Base-by-base conservation (phyloP, 2,888 invertebrate genomes). In the Melanchra persicariae region DNA sequence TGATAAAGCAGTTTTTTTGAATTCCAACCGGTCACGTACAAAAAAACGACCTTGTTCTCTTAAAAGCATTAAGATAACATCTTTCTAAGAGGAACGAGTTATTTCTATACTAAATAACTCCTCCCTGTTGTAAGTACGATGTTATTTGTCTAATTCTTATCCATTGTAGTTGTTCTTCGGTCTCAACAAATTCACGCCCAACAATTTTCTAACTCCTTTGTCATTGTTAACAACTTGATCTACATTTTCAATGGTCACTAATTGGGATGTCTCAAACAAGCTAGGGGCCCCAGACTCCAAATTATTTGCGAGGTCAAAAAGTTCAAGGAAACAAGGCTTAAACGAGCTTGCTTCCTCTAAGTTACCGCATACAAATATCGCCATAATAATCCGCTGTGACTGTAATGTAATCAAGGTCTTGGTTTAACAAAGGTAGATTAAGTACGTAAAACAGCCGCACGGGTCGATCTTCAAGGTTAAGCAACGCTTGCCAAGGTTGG, bases 311-410 rank as follows among this genome's bases (percentile, higher is more conserved):
- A 85, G 84, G 79, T 83, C 74, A 82, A 62, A 66, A 69, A 71
- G 85, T 81, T 85, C 84, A 84, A 82, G 85, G 84, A 81, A 77
- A 83, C 62, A 40, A 67, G 52, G 70, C 76, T 74, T 61, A 66
- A 75, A 69, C 66, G 45, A 60, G 74, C 70, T 63, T 54, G 75
- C 72, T 84, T 84, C 84, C 85, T 83, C 77, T 75, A 76, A 51
- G 77, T 76, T 75, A 74, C 73, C 57, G 81, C 70, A 76, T 64
- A 70, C 60, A 73, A 67, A 78, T 79, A 83, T 76, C 57, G 40
- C 70, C 58, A 61, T 79, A n/a, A 59, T 66, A 75, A 71, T 75
- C 71, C 59, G 45, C 55, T 68, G 66, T 74, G 74, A 58, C 68
- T 64, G 37, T 83, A 70, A 82, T 64, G 37, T 83, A 70, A 82